A percentile compares a stretch with the other conserved stretches of the same genome.
Evolutionary conservation across 2,888 invertebrate species (phyloP).

Genomic region (Zonitis immaculata): DNA sequence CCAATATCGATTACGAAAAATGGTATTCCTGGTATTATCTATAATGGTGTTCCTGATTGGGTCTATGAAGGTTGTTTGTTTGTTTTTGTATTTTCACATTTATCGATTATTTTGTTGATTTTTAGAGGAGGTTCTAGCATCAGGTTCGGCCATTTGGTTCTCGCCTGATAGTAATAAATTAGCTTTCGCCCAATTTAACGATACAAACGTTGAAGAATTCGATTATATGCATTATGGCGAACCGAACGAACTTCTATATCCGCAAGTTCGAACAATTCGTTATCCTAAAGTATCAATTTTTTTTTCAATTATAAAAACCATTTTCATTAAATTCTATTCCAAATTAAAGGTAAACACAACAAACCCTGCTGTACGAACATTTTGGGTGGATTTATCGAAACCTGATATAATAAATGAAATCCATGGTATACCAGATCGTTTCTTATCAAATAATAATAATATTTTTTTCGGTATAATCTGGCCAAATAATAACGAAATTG

Average conservation of each 20-base stretch:
- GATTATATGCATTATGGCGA: constrained; percentile 64
- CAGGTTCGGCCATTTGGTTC: constrained; percentile 85
- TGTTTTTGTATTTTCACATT: constrained; percentile 8
- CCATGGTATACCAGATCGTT: constrained; percentile 46
- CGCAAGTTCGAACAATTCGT: constrained; percentile 58
- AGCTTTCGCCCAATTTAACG: constrained; percentile 80
- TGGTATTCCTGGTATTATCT: constrained; percentile 50
- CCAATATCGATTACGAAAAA: constrained; percentile 52
- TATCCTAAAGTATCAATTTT: constrained; percentile 67
- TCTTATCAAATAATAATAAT: constrained; percentile 49
- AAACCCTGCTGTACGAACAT: constrained; percentile 68
- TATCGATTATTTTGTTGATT: constrained; percentile 24
- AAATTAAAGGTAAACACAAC: constrained; percentile 60
- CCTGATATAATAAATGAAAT: constrained; percentile 48
- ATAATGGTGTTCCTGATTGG: constrained; percentile 87
- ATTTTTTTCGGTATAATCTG: constrained; percentile 69
- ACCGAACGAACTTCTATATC: constrained; percentile 62
- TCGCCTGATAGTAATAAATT: constrained; percentile 72
- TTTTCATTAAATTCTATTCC: background rate
- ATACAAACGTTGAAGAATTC: constrained; percentile 62
- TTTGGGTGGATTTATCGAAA: constrained; percentile 55
- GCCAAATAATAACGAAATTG: constrained; percentile 62
- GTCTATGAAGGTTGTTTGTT: constrained; percentile 73
- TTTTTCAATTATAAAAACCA: background rate
- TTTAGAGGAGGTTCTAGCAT: constrained; percentile 83